Evolutionary conservation across 30 jellyfish, hydroid and myxozoan genomes (phyloP), one percentile per base, ranked within the genome.

Genomic region (Hydractinia symbiolongicarpus): DNA sequence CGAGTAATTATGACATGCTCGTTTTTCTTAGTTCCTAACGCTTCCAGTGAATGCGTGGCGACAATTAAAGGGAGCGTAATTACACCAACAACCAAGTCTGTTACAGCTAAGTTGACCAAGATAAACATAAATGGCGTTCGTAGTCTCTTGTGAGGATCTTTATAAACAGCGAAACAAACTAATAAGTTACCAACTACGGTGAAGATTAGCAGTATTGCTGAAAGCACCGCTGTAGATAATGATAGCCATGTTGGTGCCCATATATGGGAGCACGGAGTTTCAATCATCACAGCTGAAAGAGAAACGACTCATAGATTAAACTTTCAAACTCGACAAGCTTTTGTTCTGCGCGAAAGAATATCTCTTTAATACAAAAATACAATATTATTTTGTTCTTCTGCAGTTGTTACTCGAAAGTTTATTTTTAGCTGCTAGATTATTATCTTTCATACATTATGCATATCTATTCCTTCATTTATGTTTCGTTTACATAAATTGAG

Each of bases 171-270:
- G 58, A 76, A 16, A 54, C 81, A 76, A 51, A 93, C 77, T 51
- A 81, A 69, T 5, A 82, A 66, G 78, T 93, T 93, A 7, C 95
- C 95, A 9, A 68, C 17, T 7, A 89, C 66, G 50, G 89, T 93
- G 17, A 84, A 54, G 70, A 86, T 67, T 4, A 79, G 61, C 83
- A 93, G 88, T 5, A 87, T 30, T 15, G 78, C 68, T 51, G 95
- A 83, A 61, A 61, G 66, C 55, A 61, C 87, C 0, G 96, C 76
- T 4, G 98, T 71, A 57, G 84, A 79, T 66, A 87, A 93, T 2
- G 98, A 93, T 5, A 93, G 90, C 70, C 79, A 86, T 67, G 71
- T 16, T 56, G 98, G 98, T 51, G 98, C 95, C 81, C 78, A 71
- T 19, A 87, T 73, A 5, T 86, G 91, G 64, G 88, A 83, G 66